Evolutionary conservation across 2,797 vertebrate species (phyloP), one percentile per base, ranked within the genome.

Genomic region (Nasua narica): DNA sequence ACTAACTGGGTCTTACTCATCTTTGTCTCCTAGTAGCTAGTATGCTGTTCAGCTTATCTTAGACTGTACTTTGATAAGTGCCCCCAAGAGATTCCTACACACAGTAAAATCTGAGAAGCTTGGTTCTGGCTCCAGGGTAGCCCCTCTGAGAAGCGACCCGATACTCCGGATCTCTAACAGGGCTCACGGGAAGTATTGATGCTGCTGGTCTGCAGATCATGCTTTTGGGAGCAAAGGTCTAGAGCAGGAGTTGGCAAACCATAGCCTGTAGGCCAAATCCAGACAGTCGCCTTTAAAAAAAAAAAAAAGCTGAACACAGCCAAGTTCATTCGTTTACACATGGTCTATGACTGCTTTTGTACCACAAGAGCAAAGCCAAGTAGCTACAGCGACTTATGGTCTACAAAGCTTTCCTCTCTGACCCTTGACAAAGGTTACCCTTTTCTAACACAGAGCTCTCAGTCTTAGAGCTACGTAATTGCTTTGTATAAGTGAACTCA

Each of bases 241-340:
- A 92, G 16, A 43, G 46, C 15, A 91, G 67, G 32, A 77, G 13
- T 2, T 54, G 83, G 83, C 48, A 82, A 95, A 93, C 83, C 91
- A 72, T 0, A 90, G 69, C 35, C 46, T 37, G 7, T 27, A 89
- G 58, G 70, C 27, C 69, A 86, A 91, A 83, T 87, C 83, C 69
- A 69, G 65, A 81, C 2, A n/a, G 65, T 35, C 9, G 3, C 56
- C 62, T 95, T 76, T 35, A 32, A 87, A 60, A 69, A 74, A 48
- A 58, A 60, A 29, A 81, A 54, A 29, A 86, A 11, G 86, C 86
- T 7, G 43, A 95, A 84, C 52, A 76, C 18, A 77, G 79, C 32
- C 95, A 97, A 76, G 58, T 76, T 52, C 48, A 70, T 48, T 92
- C 18, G 58, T 81, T 95, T 91, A 95, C n/a, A 89, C 54, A 25